Conservation (phyloP, 2,797 vertebrate species). For the Phyllotis vaccarum region DNA sequence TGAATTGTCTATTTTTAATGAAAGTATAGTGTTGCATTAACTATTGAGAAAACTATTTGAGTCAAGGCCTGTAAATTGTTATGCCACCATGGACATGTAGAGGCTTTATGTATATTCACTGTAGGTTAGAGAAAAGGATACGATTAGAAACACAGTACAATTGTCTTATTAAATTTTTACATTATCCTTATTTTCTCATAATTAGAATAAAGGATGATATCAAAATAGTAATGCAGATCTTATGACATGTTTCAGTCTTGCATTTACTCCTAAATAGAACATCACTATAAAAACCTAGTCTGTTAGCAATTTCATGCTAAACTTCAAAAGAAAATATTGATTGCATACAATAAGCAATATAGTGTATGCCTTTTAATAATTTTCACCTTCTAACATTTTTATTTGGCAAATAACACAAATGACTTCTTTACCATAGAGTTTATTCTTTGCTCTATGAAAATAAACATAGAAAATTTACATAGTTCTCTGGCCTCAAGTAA, state of each 20-base stretch:
- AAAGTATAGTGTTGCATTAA: background rate
- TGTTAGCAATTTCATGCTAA: background rate
- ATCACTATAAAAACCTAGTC: background rate
- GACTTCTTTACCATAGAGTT: background rate
- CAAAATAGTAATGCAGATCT: background rate
- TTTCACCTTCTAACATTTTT: background rate
- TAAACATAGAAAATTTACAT: background rate
- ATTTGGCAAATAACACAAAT: background rate
- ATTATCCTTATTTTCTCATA: background rate
- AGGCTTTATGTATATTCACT: background rate
- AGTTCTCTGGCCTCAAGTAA: background rate
- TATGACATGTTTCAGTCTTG: background rate
- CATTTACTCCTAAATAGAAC: background rate
- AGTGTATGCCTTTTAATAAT: background rate
- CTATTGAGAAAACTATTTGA: background rate
- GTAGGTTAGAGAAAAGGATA: too few species aligned
- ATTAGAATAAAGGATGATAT: rapidly evolving
- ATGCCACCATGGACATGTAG: background rate
- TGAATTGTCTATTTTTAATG: background rate
- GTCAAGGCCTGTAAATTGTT: background rate
- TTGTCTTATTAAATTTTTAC: background rate
- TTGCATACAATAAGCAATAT: background rate
- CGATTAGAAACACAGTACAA: background rate
- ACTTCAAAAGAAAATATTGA: constrained; percentile 18
- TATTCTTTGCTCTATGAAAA: background rate